Evolutionary conservation across 2,113 vertebrate genomes (phyloP), one percentile per base, ranked within the genome.

Genomic region (Chloropsis hardwickii): DNA sequence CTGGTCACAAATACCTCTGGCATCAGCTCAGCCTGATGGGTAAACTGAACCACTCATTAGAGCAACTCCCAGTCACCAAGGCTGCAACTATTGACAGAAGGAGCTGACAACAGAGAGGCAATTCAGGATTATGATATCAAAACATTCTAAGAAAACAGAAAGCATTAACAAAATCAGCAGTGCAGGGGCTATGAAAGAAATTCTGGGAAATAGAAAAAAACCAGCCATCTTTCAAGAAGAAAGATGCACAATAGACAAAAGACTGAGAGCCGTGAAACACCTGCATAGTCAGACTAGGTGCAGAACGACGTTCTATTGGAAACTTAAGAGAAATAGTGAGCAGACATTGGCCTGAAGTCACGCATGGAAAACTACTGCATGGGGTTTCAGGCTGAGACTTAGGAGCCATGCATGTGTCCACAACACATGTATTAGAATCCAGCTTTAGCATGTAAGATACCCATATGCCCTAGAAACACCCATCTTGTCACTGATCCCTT

Each of bases 1-100:
- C 72, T 92, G 84, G 87, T 87, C 86, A 92, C 90, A 94, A 89
- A 89, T 81, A 78, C 51, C 61, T 84, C 92, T 88, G 86, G 92
- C 86, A 81, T 51, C 67, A 86, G 61, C 51, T 76, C 91, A 97
- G 80, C 23, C 71, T 83, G 48, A 62, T 66, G 80, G 39, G 71
- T 83, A 90, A 95, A 90, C 86, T 1, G 50, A 92, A 44, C 62
- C 72, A 86, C 90, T 96, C 86, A 83, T 77, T 66, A 83, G 16
- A 90, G 56, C 35, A 92, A 42, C 50, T 70, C 67, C 29, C 64
- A 86, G 76, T 60, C 47, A 92, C 71, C 37, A 42, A 79, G 54
- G 70, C 74, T 88, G 78, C 29, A 79, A 57, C 62, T 86, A 86
- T 73, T 83, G 76, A 81, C 35, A 77, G 82, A 80, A 86, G 82